These are phyloP conservation scores for Brachionus calyciflorus DNA, from an alignment of 1,140 invertebrate genomes.

Conservation along the genomic window DNA sequence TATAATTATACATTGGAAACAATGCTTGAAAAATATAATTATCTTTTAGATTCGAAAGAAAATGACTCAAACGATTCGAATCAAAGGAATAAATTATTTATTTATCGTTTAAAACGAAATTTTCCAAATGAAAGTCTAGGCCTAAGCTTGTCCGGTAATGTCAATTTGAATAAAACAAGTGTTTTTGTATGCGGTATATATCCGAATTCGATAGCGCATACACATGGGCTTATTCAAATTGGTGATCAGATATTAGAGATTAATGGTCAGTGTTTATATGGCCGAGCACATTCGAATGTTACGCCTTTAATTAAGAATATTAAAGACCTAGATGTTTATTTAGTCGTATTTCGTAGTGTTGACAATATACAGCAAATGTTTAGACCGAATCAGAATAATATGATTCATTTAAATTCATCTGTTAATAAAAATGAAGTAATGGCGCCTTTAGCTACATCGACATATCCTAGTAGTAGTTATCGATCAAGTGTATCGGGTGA, in stretches of 20 bases:
- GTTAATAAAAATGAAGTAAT: no score
- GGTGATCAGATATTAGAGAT: slow-evolving; percentile 95
- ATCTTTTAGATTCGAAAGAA: slow-evolving; percentile 49
- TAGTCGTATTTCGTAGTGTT: slow-evolving; percentile 56
- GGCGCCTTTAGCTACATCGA: background rate
- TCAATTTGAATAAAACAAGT: slow-evolving; percentile 87
- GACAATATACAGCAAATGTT: slow-evolving; percentile 42
- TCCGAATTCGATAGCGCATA: slow-evolving; percentile 75
- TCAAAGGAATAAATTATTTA: slow-evolving; percentile 63
- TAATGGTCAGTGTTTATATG: slow-evolving; percentile 88
- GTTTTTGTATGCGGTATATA: slow-evolving; percentile 92
- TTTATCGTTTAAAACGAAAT: slow-evolving; percentile 19
- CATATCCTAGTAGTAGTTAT: background rate
- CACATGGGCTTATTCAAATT: slow-evolving; percentile 73
- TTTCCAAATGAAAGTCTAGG: slow-evolving; percentile 68
- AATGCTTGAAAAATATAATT: slow-evolving; percentile 34
- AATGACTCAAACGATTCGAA: slow-evolving; percentile 66
- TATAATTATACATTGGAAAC: slow-evolving; percentile 7
- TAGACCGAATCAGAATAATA: background rate
- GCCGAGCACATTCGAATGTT: slow-evolving; percentile 89
- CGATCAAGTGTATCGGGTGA: background rate
- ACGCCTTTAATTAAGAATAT: slow-evolving; percentile 90
- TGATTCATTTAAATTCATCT: no score
- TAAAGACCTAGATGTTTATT: slow-evolving; percentile 74
- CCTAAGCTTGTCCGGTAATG: slow-evolving; percentile 86